Percentiles rank a stretch among this genome's conserved stretches.
Conservation (phyloP, 1,140 invertebrate species). For the Kradibia gibbosae region DNA sequence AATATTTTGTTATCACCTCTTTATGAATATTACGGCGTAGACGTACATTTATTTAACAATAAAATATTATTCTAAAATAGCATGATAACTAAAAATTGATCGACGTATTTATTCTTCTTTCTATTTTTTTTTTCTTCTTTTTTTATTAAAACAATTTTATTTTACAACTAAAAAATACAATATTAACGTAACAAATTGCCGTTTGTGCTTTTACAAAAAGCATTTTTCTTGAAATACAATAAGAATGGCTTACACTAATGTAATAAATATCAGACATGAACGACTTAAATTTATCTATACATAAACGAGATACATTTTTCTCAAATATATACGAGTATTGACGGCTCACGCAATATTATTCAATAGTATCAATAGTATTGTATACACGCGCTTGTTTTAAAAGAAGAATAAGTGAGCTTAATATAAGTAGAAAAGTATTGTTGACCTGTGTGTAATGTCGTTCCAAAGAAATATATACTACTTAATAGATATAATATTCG, state of each 20-base stretch:
- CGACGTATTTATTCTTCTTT: neutral
- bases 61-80: constrained; percentile 32
- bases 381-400: neutral
- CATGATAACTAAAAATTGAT: neutral
- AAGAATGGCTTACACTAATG: constrained; percentile 17
- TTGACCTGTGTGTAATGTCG: neutral
- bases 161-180: constrained; percentile 44
- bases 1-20: neutral
- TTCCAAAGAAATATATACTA: neutral
- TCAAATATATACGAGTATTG: constrained; percentile 22
- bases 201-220: constrained; percentile 21
- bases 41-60: constrained; percentile 6
- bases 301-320: constrained; percentile 3
- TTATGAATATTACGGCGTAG: neutral
- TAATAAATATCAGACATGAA: constrained; percentile 43
- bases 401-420: neutral
- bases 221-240: constrained; percentile 11
- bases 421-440: neutral
- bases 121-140: too few relatives aligned
- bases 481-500: neutral
- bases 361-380: constrained; percentile 5
- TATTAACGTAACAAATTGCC: constrained; percentile 29
- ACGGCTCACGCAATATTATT: neutral
- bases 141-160: constrained; percentile 50
- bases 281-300: constrained; percentile 36